Conservation (phyloP, 2,113 vertebrate species). For the Hippocampus zosterae region DNA sequence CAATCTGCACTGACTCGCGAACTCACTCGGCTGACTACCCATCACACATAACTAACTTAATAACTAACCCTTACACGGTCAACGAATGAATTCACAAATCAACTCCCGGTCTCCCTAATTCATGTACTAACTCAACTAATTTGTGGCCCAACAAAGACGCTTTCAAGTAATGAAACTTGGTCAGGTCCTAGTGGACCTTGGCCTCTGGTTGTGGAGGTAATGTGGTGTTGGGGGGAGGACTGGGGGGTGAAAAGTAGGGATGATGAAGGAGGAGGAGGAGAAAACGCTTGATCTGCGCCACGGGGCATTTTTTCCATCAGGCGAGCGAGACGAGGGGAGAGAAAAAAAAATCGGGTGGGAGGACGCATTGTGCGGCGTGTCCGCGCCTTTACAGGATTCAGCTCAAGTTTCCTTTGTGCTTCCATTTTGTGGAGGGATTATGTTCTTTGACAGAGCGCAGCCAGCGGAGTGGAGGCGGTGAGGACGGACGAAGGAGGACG, state of each 20-base stretch:
- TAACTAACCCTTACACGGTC: neutral
- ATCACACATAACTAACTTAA: neutral
- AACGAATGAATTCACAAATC: neutral
- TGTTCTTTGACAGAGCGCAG: conserved; percentile 78
- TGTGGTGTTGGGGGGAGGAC: conserved; percentile 5
- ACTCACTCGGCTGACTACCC: neutral
- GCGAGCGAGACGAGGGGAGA: conserved; percentile 51
- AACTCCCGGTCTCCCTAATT: neutral
- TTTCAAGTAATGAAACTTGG: neutral
- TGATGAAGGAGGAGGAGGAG: conserved; percentile 45
- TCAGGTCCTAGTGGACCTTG: neutral
- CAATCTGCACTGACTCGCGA: neutral
- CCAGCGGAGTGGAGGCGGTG: conserved; percentile 72
- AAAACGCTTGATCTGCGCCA: conserved; percentile 68
- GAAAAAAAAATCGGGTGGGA: conserved; percentile 56
- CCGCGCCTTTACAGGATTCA: conserved; percentile 76
- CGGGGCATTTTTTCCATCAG: conserved; percentile 67
- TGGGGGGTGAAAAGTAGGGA: conserved; percentile 15
- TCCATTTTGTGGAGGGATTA: conserved; percentile 79
- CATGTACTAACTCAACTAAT: neutral
- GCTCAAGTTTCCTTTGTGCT: conserved; percentile 79
- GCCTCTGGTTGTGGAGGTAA: conserved; percentile 41
- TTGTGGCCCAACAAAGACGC: neutral
- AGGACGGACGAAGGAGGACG: conserved; percentile 49
- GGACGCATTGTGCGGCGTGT: conserved; percentile 71